A percentile compares a stretch with the other conserved stretches of the same genome.
phyloP scores from a whole-genome alignment of 30 jellyfish, hydroid and myxozoan genomes.

The Cassiopea andromeda region DNA sequence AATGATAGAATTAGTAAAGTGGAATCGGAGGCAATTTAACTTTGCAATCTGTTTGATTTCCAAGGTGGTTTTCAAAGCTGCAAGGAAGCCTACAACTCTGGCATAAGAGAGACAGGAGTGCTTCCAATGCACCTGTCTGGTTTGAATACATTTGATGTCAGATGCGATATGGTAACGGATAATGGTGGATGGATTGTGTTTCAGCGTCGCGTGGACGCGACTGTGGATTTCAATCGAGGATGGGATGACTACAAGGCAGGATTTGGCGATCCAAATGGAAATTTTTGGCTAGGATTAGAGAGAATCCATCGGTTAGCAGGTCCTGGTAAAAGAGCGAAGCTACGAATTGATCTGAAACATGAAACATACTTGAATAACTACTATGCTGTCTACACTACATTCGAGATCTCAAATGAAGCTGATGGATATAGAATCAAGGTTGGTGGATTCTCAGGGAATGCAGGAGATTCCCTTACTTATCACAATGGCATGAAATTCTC shows the following conservation, averaged over 20 bases:
- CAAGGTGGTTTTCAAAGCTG: constrained; percentile 8
- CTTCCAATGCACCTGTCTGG: background rate
- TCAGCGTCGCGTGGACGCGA: constrained; percentile 45
- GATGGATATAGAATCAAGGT: constrained; percentile 34
- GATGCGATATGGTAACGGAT: constrained; percentile 60
- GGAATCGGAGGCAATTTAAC: too few relatives aligned
- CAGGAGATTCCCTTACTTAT: constrained; percentile 5
- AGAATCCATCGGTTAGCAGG: constrained; percentile 44
- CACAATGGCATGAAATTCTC: constrained; percentile 31
- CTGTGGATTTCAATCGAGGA: constrained; percentile 36
- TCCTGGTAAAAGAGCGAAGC: constrained; percentile 40
- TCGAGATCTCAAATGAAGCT: constrained; percentile 46
- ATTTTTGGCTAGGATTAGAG: constrained; percentile 66
- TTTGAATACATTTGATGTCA: background rate
- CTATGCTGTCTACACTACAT: constrained; percentile 19
- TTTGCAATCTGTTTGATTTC: background rate
- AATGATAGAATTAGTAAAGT: too few relatives aligned
- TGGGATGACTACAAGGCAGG: constrained; percentile 60
- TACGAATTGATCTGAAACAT: constrained; percentile 32
- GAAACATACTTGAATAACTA: background rate
- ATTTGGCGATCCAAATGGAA: constrained; percentile 55
- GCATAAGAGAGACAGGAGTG: background rate
- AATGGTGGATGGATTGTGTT: constrained; percentile 70
- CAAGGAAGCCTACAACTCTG: constrained; percentile 1
- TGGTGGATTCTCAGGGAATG: constrained; percentile 42